Evolutionary conservation across 2,888 invertebrate species (phyloP).

Genomic region (Xanthorhoe designata): DNA sequence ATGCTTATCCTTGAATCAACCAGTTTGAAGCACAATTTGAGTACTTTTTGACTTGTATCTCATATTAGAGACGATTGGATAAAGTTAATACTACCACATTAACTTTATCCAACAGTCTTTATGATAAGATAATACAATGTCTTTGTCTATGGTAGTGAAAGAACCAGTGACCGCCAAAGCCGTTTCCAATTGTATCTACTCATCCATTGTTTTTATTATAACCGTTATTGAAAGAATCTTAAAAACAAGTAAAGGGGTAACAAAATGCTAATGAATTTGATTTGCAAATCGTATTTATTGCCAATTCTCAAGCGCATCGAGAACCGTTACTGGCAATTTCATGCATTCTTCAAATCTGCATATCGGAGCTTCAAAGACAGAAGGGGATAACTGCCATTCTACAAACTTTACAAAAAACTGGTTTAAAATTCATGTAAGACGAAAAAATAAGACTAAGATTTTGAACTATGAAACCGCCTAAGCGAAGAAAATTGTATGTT

Average conservation of each 20-base stretch:
- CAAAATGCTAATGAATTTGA: slow-evolving; percentile 13
- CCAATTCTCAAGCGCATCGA: slow-evolving; percentile 3
- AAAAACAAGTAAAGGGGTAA: background rate
- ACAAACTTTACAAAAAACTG: no score
- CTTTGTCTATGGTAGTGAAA: background rate
- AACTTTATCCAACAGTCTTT: no score
- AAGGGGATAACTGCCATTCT: no score
- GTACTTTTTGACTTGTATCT: no score
- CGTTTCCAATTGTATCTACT: background rate
- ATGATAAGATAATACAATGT: background rate
- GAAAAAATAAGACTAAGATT: no score
- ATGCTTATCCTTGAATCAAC: no score
- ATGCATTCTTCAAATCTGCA: slow-evolving; percentile 34
- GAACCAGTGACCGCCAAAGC: background rate
- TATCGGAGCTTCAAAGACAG: background rate
- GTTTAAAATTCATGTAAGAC: no score
- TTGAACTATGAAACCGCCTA: no score
- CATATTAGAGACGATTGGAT: no score
- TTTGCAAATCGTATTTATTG: slow-evolving; percentile 16
- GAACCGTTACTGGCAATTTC: slow-evolving; percentile 29
- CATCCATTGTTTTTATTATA: background rate
- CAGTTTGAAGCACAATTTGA: no score
- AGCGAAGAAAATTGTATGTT: no score
- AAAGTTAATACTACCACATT: no score
- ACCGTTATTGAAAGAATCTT: background rate